A percentile compares a stretch with the other conserved stretches of the same genome.
Evolutionary conservation across 2,888 invertebrate species (phyloP).

Genomic region (Brachycybe producta): DNA sequence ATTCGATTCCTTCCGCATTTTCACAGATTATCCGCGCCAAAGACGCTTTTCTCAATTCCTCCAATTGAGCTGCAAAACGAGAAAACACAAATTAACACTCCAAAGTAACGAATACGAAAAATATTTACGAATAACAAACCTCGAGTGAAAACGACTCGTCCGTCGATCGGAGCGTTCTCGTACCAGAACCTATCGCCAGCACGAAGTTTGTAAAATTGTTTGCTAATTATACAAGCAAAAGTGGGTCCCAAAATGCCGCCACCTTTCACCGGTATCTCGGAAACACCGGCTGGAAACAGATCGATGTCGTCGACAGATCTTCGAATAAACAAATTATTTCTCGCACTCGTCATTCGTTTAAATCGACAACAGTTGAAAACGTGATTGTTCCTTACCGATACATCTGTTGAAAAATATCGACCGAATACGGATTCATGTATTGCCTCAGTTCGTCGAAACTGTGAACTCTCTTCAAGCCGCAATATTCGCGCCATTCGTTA

Average conservation of each 20-base stretch:
- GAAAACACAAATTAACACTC: neutral
- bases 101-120: neutral
- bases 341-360: neutral
- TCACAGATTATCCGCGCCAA: constrained; percentile 76
- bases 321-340: constrained; percentile 11
- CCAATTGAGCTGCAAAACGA: constrained; percentile 52
- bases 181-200: constrained; percentile 33
- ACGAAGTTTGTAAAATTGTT: constrained; percentile 28
- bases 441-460: constrained; percentile 57
- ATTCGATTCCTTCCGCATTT: constrained; percentile 82
- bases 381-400: constrained; percentile 65
- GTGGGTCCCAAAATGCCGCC: constrained; percentile 31
- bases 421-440: constrained; percentile 76
- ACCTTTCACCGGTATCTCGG: constrained; percentile 28
- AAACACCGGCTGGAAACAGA: constrained; percentile 29
- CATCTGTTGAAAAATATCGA: constrained; percentile 63
- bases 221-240: constrained; percentile 30
- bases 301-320: constrained; percentile 33
- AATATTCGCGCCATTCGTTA: constrained; percentile 33
- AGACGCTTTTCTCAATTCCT: constrained; percentile 65
- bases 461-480: constrained; percentile 22
- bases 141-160: constrained; percentile 23
- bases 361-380: neutral
- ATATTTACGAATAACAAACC: constrained; percentile 18
- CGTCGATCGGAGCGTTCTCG: constrained; percentile 27